A percentile compares a stretch with the other conserved stretches of the same genome.
phyloP scores from a whole-genome alignment of 37 sponge, comb jelly and placozoan genomes.

The Ianthella basta region DNA sequence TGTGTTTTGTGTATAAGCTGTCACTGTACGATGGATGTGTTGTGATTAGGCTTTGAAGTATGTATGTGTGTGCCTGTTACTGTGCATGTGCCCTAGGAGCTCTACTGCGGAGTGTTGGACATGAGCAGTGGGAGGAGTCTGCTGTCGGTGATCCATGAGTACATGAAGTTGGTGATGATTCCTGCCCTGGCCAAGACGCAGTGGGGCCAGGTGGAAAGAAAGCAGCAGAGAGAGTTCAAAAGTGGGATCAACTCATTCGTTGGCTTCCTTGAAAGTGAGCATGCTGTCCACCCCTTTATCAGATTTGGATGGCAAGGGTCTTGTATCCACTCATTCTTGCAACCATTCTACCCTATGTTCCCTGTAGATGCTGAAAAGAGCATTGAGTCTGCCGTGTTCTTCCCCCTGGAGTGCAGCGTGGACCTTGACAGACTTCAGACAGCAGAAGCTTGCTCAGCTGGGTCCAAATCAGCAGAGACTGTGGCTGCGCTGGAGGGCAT shows the following conservation, averaged over 20 bases:
- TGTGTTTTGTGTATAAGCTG: background rate
- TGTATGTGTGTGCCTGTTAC: background rate
- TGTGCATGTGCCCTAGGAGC: constrained; percentile 48
- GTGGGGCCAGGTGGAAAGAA: constrained; percentile 54
- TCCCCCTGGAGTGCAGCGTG: constrained; percentile 50
- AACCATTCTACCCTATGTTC: background rate
- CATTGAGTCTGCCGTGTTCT: constrained; percentile 67
- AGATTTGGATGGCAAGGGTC: background rate
- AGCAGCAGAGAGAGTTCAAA: constrained; percentile 55
- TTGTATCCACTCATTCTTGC: background rate
- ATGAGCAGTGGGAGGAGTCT: constrained; percentile 52
- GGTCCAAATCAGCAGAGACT: constrained; percentile 52
- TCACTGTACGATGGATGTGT: background rate
- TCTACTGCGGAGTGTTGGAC: constrained; percentile 76
- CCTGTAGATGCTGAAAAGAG: constrained; percentile 71
- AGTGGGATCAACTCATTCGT: constrained; percentile 50
- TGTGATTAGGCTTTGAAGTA: background rate
- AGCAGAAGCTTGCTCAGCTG: constrained; percentile 55
- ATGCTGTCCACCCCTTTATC: background rate
- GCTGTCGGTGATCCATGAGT: constrained; percentile 67
- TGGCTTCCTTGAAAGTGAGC: constrained; percentile 60
- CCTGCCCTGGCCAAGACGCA: constrained; percentile 74
- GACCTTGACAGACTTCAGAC: constrained; percentile 57
- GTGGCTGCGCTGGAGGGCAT: constrained; percentile 75
- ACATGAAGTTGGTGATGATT: constrained; percentile 65